Percentiles rank a stretch among this genome's conserved stretches.
These are phyloP conservation scores for Pristiophorus japonicus DNA, from an alignment of 2,113 vertebrate genomes.

Conservation along the genomic window DNA sequence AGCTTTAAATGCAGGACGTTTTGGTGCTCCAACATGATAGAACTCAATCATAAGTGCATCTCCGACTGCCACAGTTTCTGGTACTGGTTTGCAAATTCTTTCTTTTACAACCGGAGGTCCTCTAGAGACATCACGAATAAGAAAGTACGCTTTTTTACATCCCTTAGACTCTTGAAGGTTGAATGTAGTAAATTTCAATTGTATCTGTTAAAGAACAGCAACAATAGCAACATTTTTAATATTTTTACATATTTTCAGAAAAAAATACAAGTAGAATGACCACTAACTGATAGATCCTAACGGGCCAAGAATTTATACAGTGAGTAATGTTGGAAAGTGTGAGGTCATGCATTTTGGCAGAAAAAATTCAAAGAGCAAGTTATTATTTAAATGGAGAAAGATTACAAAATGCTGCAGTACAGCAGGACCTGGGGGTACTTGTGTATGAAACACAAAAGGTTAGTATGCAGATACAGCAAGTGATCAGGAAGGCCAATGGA, in stretches of 20 bases:
- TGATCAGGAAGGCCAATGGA: too few species aligned
- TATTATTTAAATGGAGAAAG: too few species aligned
- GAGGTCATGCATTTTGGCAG: too few species aligned
- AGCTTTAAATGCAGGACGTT: background rate
- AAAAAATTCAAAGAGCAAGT: too few species aligned
- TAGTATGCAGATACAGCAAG: too few species aligned
- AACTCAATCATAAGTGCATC: background rate
- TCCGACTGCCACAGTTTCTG: background rate
- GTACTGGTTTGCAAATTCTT: background rate
- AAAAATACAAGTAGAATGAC: background rate
- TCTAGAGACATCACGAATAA: conserved; percentile 18
- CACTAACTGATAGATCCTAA: background rate
- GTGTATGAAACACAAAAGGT: too few species aligned
- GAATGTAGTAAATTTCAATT: background rate
- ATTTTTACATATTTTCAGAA: background rate
- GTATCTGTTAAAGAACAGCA: conserved; percentile 2
- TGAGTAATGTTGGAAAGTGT: too few species aligned
- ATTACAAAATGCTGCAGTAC: too few species aligned
- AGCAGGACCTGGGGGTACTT: too few species aligned
- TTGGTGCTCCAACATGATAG: background rate
- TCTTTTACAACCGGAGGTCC: background rate
- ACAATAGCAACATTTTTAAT: background rate
- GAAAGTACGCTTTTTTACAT: background rate
- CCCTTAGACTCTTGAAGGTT: background rate
- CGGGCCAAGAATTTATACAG: background rate